Evolutionary conservation across 2,113 vertebrate species (phyloP), one percentile per base, ranked within the genome.

Genomic region (Neolamprologus sp.): DNA sequence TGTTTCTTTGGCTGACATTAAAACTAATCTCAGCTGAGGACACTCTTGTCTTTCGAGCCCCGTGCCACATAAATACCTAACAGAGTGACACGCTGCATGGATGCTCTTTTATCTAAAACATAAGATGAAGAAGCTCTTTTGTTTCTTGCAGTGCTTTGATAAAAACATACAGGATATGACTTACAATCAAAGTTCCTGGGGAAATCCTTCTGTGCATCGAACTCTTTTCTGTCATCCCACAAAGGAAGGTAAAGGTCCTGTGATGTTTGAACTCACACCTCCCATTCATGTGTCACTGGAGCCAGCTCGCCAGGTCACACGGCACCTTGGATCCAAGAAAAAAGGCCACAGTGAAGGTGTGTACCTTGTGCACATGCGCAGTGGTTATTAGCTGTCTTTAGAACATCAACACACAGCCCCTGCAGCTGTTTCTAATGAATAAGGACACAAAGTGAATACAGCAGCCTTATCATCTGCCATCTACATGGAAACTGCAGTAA

Each of bases 401-500:
- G 84, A 90, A 53, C 82, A 87, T 85, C 40, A 19, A 54, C 3
- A 21, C 53, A 21, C 16, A 81, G 33, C 7, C 21, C 7, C 79
- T 37, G 35, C 45, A 5, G 82, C 60, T 26, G 91, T 93, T 79
- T 88, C 83, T 53, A 82, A 90, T 91, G 65, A 90, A 88, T 87
- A 88, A 82, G 37, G 73, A 35, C 87, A 92, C 85, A 91, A 84
- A 88, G 81, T 91, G 91, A 89, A 92, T 84, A 88, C 45, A 82
- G 83, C 82, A 81, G 51, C 87, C 60, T 87, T 89, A 87, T 93
- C 88, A 60, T 75, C 82, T 88, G 65, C 80, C 81, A 91, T 88
- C 86, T 88, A 87, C 85, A 73, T 68, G 40, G 12, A 47, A 31
- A 63, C 81, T 82, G 17, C 65, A 19, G 79, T 81, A 83, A 90